Conservation (phyloP, 2,797 vertebrate species). For the Gouania willdenowi region DNA sequence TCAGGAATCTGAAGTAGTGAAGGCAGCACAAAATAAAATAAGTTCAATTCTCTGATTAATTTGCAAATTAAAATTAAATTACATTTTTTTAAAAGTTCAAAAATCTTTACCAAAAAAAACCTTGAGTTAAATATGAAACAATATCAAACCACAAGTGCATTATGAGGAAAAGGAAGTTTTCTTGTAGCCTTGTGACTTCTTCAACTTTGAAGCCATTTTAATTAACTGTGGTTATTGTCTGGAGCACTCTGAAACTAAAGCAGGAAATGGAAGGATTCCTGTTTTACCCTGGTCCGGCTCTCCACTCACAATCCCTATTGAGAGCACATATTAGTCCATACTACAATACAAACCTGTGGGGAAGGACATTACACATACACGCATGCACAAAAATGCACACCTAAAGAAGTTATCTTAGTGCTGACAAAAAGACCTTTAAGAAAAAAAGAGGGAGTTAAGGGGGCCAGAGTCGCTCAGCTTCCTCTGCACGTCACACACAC, state of each 20-base stretch:
- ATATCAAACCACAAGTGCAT: slow-evolving; percentile 10
- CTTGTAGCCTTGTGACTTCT: slow-evolving; percentile 43
- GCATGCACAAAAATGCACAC: neutral
- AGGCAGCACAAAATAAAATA: too few species aligned
- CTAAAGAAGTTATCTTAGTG: slow-evolving; percentile 13
- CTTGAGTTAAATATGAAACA: too few species aligned
- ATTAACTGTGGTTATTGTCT: slow-evolving; percentile 71
- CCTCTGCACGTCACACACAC: slow-evolving; percentile 38
- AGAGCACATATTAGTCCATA: slow-evolving; percentile 20
- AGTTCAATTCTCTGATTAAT: too few species aligned
- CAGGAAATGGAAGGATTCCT: slow-evolving; percentile 69
- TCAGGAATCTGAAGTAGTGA: too few species aligned
- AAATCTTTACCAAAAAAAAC: too few species aligned
- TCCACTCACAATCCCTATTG: slow-evolving; percentile 31
- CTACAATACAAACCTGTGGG: slow-evolving; percentile 10
- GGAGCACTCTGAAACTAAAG: slow-evolving; percentile 59
- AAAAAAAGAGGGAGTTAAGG: slow-evolving; percentile 41
- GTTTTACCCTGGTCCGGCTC: slow-evolving; percentile 53
- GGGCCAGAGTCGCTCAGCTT: slow-evolving; percentile 35
- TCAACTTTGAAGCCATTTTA: slow-evolving; percentile 66
- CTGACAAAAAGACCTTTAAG: slow-evolving; percentile 44
- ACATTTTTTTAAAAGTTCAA: too few species aligned
- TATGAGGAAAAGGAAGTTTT: slow-evolving; percentile 36
- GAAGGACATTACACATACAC: slow-evolving; percentile 1
- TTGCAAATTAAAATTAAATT: too few species aligned